A percentile compares a stretch with the other conserved stretches of the same genome.
phyloP scores from a whole-genome alignment of 1,140 invertebrate species.

The Aradophagus sp. region DNA sequence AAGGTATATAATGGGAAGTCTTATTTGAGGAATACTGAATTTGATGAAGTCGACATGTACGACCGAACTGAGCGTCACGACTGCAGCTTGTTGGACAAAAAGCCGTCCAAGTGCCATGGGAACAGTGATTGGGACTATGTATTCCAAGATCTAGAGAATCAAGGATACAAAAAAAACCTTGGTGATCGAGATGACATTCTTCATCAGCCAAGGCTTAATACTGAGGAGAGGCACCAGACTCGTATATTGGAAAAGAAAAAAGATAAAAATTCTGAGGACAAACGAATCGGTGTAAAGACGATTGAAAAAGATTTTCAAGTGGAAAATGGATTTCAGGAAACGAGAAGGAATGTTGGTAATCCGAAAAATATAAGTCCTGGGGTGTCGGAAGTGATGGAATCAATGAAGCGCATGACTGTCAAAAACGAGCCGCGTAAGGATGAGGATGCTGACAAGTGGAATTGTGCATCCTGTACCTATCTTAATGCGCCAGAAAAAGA shows the following conservation, averaged over 20 bases:
- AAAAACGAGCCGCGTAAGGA: conserved; percentile 22
- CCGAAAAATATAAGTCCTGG: conserved; percentile 33
- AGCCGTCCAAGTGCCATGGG: conserved; percentile 16
- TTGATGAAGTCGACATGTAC: conserved; percentile 62
- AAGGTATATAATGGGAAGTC: conserved; percentile 56
- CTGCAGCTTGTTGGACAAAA: conserved; percentile 56
- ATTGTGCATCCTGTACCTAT: conserved; percentile 83
- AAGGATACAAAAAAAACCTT: too few relatives aligned
- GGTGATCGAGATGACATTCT: too few relatives aligned
- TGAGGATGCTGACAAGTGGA: conserved; percentile 75
- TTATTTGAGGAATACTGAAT: conserved; percentile 39
- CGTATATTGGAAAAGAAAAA: too few relatives aligned
- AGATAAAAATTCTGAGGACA: too few relatives aligned
- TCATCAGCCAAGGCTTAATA: too few relatives aligned
- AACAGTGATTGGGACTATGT: too few relatives aligned
- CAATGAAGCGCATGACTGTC: conserved; percentile 26
- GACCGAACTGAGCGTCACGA: conserved; percentile 55
- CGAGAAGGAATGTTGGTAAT: too few relatives aligned
- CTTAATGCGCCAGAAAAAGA: conserved; percentile 76
- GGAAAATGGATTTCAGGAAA: too few relatives aligned
- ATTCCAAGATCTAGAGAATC: too few relatives aligned
- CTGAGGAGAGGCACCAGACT: too few relatives aligned
- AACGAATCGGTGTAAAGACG: too few relatives aligned
- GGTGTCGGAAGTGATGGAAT: conserved; percentile 23
- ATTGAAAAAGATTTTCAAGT: too few relatives aligned